Evolutionary conservation across 2,888 invertebrate species (phyloP).

Genomic region (Venustoraphidia nigricollis): DNA sequence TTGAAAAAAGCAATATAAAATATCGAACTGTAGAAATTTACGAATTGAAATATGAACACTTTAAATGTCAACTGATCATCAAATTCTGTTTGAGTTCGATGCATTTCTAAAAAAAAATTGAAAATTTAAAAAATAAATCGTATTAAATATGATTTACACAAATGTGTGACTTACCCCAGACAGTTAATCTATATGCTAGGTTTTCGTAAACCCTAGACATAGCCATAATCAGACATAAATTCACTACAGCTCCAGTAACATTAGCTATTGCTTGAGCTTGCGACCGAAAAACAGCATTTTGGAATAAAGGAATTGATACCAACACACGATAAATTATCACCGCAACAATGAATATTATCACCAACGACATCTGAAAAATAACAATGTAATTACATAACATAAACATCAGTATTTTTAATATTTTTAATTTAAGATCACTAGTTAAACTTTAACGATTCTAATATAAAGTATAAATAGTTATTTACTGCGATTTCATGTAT

Average conservation of each 20-base stretch:
- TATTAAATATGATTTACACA: no score
- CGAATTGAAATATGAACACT: constrained; percentile 42
- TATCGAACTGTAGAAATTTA: constrained; percentile 43
- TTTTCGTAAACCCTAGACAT: constrained; percentile 36
- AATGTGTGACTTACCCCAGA: no score
- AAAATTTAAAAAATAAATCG: no score
- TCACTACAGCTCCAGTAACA: constrained; percentile 34
- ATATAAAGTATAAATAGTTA: no score
- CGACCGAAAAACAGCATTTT: constrained; percentile 26
- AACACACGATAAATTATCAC: constrained; percentile 37
- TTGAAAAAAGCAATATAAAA: constrained; percentile 46
- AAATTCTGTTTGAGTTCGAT: constrained; percentile 37
- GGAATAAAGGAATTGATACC: constrained; percentile 34
- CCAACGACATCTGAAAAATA: constrained; percentile 30
- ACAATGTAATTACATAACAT: constrained; percentile 5
- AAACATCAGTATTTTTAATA: no score
- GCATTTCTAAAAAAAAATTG: constrained; percentile 22
- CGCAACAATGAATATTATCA: constrained; percentile 37
- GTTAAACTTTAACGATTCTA: no score
- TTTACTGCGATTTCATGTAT: no score
- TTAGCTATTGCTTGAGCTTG: constrained; percentile 32
- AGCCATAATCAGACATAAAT: constrained; percentile 36
- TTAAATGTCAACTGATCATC: constrained; percentile 42
- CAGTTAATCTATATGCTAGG: constrained; percentile 18
- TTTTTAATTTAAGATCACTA: no score